Percentiles rank a stretch among this genome's conserved stretches.
phyloP scores from a whole-genome alignment of 2,888 invertebrate genomes.

The Cecidostiba fungosa region DNA sequence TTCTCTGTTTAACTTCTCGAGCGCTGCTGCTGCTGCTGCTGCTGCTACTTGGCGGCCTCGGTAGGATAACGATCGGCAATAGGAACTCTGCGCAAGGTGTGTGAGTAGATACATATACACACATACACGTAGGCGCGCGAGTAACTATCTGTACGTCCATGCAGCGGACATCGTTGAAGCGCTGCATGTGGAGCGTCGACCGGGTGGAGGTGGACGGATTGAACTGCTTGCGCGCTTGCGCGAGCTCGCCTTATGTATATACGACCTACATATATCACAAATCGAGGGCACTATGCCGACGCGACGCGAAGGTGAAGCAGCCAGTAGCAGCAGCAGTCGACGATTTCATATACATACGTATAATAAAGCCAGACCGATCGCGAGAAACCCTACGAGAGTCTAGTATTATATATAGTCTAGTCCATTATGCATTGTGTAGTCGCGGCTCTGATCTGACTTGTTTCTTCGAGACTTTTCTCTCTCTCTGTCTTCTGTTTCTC shows the following conservation, averaged over 20 bases:
- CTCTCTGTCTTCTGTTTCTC: neutral
- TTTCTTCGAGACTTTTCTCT: neutral
- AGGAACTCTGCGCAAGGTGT: constrained; percentile 1
- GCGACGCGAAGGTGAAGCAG: constrained; percentile 24
- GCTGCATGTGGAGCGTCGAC: constrained; percentile 58
- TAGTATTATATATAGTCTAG: neutral
- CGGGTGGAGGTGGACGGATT: constrained; percentile 50
- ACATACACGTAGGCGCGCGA: constrained; percentile 2
- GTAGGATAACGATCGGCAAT: constrained; percentile 63
- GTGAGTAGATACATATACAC: neutral
- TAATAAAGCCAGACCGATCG: constrained; percentile 36
- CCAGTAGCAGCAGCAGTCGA: constrained; percentile 32
- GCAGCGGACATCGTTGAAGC: constrained; percentile 23
- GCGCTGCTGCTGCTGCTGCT: neutral
- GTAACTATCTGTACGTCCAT: neutral
- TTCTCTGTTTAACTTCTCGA: constrained; percentile 39
- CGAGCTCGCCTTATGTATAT: constrained; percentile 55
- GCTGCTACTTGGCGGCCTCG: constrained; percentile 36
- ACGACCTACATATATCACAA: constrained; percentile 66
- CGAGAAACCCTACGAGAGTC: neutral
- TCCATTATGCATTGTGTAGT: neutral
- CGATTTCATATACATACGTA: constrained; percentile 51
- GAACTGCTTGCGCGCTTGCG: constrained; percentile 26
- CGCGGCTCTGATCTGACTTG: neutral
- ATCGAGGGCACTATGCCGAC: constrained; percentile 66